These are phyloP conservation scores for Phenganax subtilis DNA, from an alignment of 92 coral and sea anemone species.

Conservation along the genomic window DNA sequence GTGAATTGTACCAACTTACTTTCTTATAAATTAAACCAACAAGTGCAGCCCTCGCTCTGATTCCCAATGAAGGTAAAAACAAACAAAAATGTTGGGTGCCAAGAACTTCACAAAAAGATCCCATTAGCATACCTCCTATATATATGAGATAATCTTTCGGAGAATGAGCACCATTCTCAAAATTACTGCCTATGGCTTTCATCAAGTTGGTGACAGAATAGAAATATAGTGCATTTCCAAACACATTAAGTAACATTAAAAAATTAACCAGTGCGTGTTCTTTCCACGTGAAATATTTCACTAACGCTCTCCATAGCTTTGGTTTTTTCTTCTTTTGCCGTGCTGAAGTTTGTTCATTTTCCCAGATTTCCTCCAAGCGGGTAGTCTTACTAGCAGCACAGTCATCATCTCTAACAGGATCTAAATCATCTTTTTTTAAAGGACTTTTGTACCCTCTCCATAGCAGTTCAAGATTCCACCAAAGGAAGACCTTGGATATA, in stretches of 20 bases:
- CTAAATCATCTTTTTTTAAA: conserved; percentile 15
- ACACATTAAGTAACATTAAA: neutral
- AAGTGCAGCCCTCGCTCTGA: conserved; percentile 10
- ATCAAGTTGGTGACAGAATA: conserved; percentile 5
- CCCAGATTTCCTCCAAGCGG: conserved; percentile 16
- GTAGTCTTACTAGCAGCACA: conserved; percentile 11
- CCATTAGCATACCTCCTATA: neutral
- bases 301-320: conserved; percentile 1
- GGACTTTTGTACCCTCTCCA: conserved; percentile 4
- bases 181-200: conserved; percentile 16
- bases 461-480: conserved; percentile 24
- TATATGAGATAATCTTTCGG: conserved; percentile 8
- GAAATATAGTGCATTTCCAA: neutral
- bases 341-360: neutral
- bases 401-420: conserved; percentile 8
- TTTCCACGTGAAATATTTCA: conserved; percentile 19
- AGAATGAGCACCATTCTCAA: conserved; percentile 5
- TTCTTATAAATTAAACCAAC: conserved; percentile 15
- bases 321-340: conserved; percentile 12
- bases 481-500: conserved; percentile 9
- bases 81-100: conserved; percentile 9
- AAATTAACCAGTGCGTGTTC: neutral
- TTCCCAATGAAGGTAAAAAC: conserved; percentile 2
- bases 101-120: conserved; percentile 15
- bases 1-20: neutral